Conservation (phyloP, 2,888 invertebrate species). For the Cantharis nigra region DNA sequence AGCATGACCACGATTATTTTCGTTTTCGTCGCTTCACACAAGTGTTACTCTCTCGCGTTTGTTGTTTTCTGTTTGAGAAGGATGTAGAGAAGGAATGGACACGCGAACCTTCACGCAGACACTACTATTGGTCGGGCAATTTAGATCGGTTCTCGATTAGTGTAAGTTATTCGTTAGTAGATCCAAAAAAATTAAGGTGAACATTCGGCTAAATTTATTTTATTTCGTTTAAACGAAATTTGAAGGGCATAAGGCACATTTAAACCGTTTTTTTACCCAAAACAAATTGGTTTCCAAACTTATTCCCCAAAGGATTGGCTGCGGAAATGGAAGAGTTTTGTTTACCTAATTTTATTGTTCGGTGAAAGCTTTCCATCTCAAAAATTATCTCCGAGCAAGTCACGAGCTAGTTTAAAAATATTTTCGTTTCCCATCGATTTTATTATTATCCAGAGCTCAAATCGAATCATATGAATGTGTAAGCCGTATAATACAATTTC, state of each 20-base stretch:
- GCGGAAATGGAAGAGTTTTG: background rate
- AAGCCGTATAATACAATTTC: background rate
- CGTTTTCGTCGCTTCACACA: conserved; percentile 12
- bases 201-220: background rate
- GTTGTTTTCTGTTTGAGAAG: background rate
- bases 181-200: background rate
- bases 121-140: background rate
- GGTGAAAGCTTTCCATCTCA: background rate
- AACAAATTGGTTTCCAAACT: background rate
- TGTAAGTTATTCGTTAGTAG: background rate
- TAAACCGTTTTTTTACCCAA: background rate
- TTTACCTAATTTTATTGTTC: background rate
- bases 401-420: background rate
- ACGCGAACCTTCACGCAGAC: background rate
- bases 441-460: background rate
- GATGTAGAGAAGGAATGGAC: background rate
- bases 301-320: background rate
- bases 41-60: conserved; percentile 11
- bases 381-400: background rate
- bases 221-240: background rate
- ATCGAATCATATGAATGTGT: background rate
- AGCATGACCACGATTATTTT: conserved; percentile 11
- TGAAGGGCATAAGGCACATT: background rate
- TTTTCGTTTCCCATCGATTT: background rate
- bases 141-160: background rate